phyloP scores from a whole-genome alignment of 2,797 vertebrate species.

The Oophaga sylvatica region DNA sequence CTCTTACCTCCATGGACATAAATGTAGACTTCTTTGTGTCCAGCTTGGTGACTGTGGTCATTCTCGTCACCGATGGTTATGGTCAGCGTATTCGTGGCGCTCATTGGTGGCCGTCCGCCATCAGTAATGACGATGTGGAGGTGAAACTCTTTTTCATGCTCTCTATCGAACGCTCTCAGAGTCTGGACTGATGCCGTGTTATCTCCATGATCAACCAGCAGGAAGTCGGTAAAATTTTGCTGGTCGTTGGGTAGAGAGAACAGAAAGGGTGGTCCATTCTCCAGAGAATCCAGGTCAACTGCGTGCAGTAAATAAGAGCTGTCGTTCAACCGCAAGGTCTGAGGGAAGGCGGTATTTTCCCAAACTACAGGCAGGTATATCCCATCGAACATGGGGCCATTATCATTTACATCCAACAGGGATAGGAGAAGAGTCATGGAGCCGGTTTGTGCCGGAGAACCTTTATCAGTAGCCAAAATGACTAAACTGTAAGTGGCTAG shows the following conservation, averaged over 20 bases:
- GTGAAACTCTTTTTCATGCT: slow-evolving; percentile 81
- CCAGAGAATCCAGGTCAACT: slow-evolving; percentile 78
- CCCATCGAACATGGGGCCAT: slow-evolving; percentile 84
- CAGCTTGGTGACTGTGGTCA: slow-evolving; percentile 80
- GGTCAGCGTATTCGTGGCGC: slow-evolving; percentile 78
- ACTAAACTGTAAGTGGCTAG: slow-evolving; percentile 77
- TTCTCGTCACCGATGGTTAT: slow-evolving; percentile 86
- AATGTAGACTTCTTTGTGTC: slow-evolving; percentile 81
- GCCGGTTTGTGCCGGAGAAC: slow-evolving; percentile 78
- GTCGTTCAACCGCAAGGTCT: slow-evolving; percentile 80
- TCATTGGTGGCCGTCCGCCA: slow-evolving; percentile 79
- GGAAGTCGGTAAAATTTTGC: slow-evolving; percentile 81
- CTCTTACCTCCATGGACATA: slow-evolving; percentile 78
- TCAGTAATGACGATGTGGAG: slow-evolving; percentile 83
- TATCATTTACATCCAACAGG: slow-evolving; percentile 87
- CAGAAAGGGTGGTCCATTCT: slow-evolving; percentile 84
- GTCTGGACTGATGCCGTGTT: slow-evolving; percentile 84
- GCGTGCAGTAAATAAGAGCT: slow-evolving; percentile 81
- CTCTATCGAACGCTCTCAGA: slow-evolving; percentile 83
- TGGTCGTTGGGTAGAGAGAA: slow-evolving; percentile 78
- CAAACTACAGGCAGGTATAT: slow-evolving; percentile 82
- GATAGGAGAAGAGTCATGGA: slow-evolving; percentile 81
- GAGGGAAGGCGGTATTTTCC: slow-evolving; percentile 81
- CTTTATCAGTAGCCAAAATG: slow-evolving; percentile 83
- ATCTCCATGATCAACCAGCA: slow-evolving; percentile 85